These are phyloP conservation scores for Orchestia grillus DNA, from an alignment of 1,140 invertebrate species.

Conservation along the genomic window DNA sequence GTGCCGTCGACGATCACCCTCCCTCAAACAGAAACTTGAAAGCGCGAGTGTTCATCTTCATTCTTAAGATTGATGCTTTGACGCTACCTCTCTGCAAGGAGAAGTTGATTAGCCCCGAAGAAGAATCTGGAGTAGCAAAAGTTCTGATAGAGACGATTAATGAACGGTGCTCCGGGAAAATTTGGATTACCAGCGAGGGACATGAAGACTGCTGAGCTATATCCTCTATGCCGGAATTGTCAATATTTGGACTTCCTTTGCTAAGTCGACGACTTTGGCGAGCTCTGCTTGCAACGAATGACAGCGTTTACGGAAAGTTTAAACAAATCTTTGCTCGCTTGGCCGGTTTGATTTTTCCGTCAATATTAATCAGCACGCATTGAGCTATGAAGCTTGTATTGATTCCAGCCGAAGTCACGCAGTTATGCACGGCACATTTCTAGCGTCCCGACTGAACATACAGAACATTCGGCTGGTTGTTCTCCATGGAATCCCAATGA, in stretches of 20 bases:
- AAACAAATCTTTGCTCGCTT: not conserved
- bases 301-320: not conserved
- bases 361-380: not conserved
- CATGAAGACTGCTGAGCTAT: not conserved
- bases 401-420: not conserved
- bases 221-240: not conserved
- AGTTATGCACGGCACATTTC: not conserved
- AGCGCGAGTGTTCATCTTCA: not conserved
- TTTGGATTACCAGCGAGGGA: not conserved
- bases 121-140: not conserved
- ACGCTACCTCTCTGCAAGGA: not conserved
- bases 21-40: not conserved
- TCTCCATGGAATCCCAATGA: not conserved
- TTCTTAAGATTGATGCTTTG: slow-evolving; percentile 5
- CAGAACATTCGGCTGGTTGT: not conserved
- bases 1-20: slow-evolving; percentile 1
- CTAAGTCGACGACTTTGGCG: not conserved
- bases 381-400: not conserved
- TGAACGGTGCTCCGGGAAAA: not conserved
- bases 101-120: not conserved
- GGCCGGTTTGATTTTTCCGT: not conserved
- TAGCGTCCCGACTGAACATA: not conserved
- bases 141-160: slow-evolving; percentile 19
- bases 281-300: not conserved
- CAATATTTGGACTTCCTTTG: not conserved